phyloP scores from a whole-genome alignment of 2,888 invertebrate species.

The Andrena dorsata region DNA sequence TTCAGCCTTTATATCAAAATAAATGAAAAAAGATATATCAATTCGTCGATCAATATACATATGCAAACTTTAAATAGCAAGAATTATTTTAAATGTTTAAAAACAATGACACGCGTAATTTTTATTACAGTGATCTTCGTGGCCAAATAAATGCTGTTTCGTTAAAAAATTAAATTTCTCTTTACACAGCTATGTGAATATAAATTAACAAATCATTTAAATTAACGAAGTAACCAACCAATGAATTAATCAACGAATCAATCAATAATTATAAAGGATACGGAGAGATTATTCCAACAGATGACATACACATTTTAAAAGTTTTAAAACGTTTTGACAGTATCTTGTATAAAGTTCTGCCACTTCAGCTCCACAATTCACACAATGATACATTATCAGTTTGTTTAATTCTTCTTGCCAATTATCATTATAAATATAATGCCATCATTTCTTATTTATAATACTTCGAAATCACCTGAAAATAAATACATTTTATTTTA shows the following conservation, averaged over 20 bases:
- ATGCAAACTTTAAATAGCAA: no score
- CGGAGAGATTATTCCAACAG: neutral
- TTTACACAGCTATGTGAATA: neutral
- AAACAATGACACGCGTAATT: no score
- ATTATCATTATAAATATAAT: neutral
- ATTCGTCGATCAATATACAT: no score
- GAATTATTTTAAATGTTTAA: no score
- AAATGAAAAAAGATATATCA: no score
- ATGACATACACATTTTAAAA: constrained; percentile 90
- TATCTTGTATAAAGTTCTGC: constrained; percentile 89
- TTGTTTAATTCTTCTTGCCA: neutral
- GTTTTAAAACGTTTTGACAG: constrained; percentile 90
- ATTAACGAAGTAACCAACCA: neutral
- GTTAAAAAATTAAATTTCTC: neutral
- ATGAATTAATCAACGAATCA: neutral
- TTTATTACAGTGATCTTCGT: no score
- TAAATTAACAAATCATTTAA: neutral
- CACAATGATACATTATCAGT: constrained; percentile 86
- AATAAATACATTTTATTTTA: constrained; percentile 8
- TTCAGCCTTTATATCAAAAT: no score
- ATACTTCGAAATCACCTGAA: constrained; percentile 10
- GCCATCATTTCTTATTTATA: no score
- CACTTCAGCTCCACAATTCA: constrained; percentile 89
- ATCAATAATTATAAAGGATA: neutral
- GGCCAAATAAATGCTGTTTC: no score